Conservation (phyloP, 2,888 invertebrate genomes). For the Ormyrus pomaceus region DNA sequence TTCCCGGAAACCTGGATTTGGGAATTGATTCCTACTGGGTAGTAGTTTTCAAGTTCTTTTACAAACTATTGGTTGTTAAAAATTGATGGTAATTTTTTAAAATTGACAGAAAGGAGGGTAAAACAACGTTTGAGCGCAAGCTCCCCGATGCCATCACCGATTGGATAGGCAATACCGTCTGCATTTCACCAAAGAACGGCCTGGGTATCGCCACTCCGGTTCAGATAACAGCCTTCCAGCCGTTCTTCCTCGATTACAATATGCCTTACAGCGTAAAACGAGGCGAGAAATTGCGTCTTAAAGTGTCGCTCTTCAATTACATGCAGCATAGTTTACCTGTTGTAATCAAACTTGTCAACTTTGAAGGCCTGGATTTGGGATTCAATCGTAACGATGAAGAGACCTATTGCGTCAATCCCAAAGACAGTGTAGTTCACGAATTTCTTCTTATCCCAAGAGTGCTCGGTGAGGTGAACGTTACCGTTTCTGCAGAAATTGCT, state of each 20-base stretch:
- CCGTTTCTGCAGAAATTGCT: conserved; percentile 76
- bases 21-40: conserved; percentile 78
- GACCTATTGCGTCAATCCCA: conserved; percentile 67
- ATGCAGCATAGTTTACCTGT: conserved; percentile 83
- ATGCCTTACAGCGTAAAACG: conserved; percentile 82
- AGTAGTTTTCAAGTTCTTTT: conserved; percentile 22
- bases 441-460: conserved; percentile 66
- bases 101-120: conserved; percentile 70
- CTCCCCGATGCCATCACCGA: conserved; percentile 81
- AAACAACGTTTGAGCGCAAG: conserved; percentile 71
- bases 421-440: conserved; percentile 69
- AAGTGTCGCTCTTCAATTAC: conserved; percentile 85
- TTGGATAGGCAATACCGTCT: conserved; percentile 80
- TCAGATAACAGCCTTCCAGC: conserved; percentile 80
- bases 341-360: conserved; percentile 46
- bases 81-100: too few species aligned
- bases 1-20: conserved; percentile 84
- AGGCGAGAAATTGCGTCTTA: conserved; percentile 81
- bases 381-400: conserved; percentile 46
- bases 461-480: conserved; percentile 78
- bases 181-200: conserved; percentile 77
- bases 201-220: conserved; percentile 77
- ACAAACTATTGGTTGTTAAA: too few species aligned
- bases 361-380: conserved; percentile 47
- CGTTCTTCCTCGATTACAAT: conserved; percentile 85